A percentile compares a stretch with the other conserved stretches of the same genome.
Evolutionary conservation across 1,140 invertebrate species (phyloP).

Genomic region (Andrena cerasifolii): DNA sequence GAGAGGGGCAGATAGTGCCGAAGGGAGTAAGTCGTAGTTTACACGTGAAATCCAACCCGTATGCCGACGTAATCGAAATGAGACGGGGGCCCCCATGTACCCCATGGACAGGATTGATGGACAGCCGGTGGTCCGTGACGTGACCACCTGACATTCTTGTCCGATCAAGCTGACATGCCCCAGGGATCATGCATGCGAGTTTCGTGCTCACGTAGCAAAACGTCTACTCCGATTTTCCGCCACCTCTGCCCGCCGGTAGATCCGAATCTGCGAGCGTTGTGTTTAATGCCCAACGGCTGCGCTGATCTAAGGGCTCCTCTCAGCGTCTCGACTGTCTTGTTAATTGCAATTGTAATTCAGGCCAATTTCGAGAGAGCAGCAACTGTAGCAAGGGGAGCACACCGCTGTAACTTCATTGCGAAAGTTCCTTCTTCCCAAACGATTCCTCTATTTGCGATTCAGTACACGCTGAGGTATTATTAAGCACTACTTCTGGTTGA

Average conservation of each 20-base stretch:
- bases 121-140: constrained; percentile 77
- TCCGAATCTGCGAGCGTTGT: constrained; percentile 16
- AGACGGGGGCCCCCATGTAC: constrained; percentile 58
- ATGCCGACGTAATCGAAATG: constrained; percentile 63
- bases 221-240: constrained; percentile 64
- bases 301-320: neutral
- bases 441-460: neutral
- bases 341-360: constrained; percentile 5
- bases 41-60: constrained; percentile 61
- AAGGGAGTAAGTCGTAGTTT: constrained; percentile 65
- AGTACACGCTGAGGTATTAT: too few relatives aligned
- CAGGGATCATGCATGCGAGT: constrained; percentile 76
- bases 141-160: constrained; percentile 77
- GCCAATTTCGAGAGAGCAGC: neutral
- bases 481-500: too few relatives aligned
- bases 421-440: neutral
- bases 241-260: constrained; percentile 5
- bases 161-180: constrained; percentile 76
- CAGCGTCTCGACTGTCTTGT: neutral
- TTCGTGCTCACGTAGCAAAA: constrained; percentile 75
- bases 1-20: constrained; percentile 42
- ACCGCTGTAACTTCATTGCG: neutral
- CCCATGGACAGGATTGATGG: constrained; percentile 76
- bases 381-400: neutral
- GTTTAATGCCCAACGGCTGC: neutral